These are phyloP conservation scores for Vulpes ferrilata DNA, from an alignment of 2,113 vertebrate genomes.

Conservation along the genomic window DNA sequence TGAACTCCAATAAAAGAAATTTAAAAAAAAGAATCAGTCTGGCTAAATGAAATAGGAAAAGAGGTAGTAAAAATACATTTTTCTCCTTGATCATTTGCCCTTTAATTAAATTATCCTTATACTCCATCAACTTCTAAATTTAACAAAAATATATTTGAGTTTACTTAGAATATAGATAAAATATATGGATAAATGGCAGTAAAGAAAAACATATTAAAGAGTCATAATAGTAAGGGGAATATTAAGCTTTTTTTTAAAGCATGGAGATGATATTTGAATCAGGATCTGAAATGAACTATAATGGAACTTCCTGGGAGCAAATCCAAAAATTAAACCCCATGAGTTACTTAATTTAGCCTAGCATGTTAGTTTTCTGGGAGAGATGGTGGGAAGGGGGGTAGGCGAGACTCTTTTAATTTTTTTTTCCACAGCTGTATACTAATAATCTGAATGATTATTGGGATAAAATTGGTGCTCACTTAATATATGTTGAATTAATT, in stretches of 20 bases:
- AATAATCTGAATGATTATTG: not conserved
- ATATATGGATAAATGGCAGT: not conserved
- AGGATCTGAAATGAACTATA: not conserved
- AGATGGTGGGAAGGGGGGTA: too few species aligned
- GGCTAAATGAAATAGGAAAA: not conserved
- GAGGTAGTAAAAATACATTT: not conserved
- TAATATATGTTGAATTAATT: conserved; percentile 30
- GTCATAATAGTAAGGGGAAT: not conserved
- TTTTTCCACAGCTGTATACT: not conserved
- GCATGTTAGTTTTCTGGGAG: not conserved
- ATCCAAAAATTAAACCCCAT: not conserved
- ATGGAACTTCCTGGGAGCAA: not conserved
- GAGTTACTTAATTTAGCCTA: not conserved
- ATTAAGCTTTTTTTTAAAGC: not conserved
- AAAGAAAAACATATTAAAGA: not conserved
- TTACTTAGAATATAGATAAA: conserved; percentile 14
- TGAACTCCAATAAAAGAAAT: too few species aligned
- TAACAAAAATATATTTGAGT: not conserved
- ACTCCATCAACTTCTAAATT: not conserved
- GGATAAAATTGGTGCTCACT: not conserved
- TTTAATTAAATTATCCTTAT: not conserved
- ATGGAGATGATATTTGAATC: not conserved
- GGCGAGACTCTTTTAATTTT: not conserved
- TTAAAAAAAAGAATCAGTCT: not conserved
- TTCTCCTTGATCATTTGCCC: not conserved